Evolutionary conservation across 2,888 invertebrate species (phyloP), one percentile per base, ranked within the genome.

Genomic region (Baronia brevicornis): DNA sequence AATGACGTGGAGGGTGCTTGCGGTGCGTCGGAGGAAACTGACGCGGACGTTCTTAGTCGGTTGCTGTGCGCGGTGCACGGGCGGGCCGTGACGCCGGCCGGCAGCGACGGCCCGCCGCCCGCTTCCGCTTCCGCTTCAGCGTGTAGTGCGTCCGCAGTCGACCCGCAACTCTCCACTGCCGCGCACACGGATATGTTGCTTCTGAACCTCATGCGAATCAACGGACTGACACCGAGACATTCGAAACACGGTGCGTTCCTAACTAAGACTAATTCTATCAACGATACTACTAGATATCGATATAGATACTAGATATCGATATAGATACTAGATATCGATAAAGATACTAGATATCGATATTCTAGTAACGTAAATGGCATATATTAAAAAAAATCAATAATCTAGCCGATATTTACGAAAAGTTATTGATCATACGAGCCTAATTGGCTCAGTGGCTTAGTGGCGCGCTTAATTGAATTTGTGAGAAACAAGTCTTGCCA

Each of bases 141-240:
- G 3, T 30, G 44, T 11, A 38, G 41, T n/a, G 19, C 38, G 5
- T 38, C 38, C 13, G 7, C 44, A 9, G 42, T 41, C 36, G 77
- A 75, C 51, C 71, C 74, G 38, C 75, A 74, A 52, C 38, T 72
- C 28, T 73, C 74, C 12, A 66, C 69, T 0, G 61, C 78, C 3
- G 72, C 73, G 9, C 78, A 78, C 46, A 75, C 79, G 0, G 80
- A 80, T 44, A 78, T 80, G 78, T 48, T 82, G 51, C 63, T 82
- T 42, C 51, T 78, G 18, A 79, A 80, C 39, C 62, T 82, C 20
- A 80, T 82, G 80, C 62, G 79, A 19, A 78, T 79, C 43, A 79
- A 80, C 42, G 79, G 79, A 7, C 51, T 79, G 33, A 67, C 77
- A 26, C 54, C 54, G 4, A 46, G 44, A 31, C 62, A 55, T 30